Conservation (phyloP, 1,140 invertebrate genomes). For the Drosophila pandora region DNA sequence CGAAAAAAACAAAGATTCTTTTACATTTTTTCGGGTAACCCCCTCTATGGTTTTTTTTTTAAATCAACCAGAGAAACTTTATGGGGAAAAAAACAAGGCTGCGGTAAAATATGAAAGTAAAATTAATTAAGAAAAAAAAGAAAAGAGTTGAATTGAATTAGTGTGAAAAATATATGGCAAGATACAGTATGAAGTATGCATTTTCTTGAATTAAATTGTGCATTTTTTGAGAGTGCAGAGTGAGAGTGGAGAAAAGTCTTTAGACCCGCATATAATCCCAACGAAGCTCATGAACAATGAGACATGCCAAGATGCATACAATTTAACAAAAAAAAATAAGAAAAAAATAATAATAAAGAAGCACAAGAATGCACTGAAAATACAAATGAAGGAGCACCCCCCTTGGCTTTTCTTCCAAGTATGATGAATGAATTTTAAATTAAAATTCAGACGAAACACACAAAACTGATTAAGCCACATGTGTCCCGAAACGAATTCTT, state of each 20-base stretch:
- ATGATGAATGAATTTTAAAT: conserved; percentile 81
- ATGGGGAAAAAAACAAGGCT: background rate
- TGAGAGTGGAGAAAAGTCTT: conserved; percentile 16
- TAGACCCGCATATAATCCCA: conserved; percentile 45
- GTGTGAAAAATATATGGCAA: conserved; percentile 46
- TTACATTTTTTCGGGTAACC: background rate
- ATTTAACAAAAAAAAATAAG: conserved; percentile 21
- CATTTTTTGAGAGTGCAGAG: conserved; percentile 17
- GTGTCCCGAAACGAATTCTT: conserved; percentile 14
- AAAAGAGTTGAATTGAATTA: conserved; percentile 52
- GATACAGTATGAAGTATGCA: conserved; percentile 12
- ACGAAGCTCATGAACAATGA: conserved; percentile 37
- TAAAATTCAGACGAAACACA: conserved; percentile 49
- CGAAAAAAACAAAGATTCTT: background rate
- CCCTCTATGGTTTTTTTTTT: background rate
- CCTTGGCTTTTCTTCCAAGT: conserved; percentile 41
- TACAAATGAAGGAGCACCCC: conserved; percentile 66
- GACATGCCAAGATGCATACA: conserved; percentile 22
- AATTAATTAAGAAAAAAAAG: conserved; percentile 21
- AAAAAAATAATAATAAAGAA: conserved; percentile 5
- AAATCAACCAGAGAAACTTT: background rate
- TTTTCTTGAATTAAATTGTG: conserved; percentile 8
- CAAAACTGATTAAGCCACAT: conserved; percentile 18
- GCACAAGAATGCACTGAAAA: conserved; percentile 55
- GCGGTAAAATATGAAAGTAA: conserved; percentile 23